Evolutionary conservation across 2,888 invertebrate genomes (phyloP), one percentile per base, ranked within the genome.

Genomic region (Diogma glabrata): DNA sequence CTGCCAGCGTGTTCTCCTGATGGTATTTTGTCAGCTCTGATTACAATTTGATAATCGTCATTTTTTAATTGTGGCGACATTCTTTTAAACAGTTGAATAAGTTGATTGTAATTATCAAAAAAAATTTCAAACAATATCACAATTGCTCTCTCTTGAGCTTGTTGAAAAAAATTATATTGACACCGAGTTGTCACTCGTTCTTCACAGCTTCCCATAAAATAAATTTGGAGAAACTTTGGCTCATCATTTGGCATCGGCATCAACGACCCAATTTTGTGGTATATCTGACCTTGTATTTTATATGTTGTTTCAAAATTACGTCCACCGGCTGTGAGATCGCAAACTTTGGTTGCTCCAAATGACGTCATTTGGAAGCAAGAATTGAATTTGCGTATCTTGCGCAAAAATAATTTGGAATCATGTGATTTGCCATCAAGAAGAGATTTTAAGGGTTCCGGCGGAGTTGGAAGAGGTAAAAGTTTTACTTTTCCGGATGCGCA

Each of bases 11-110:
- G 36, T 36, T 14, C 36, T 3, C 16, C 16, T 16, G 16, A 16
- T 36, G 36, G 36, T 36, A 36, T 9, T 14, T 14, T 36, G 12
- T 22, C 20, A 36, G 14, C 47, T 10, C 45, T 50, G 50, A 28
- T 43, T 28, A 26, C 16, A 10, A 7, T 33, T 33, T 36, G 36
- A 51, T 36, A 36, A 5, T 36, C 17, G 10, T 14, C 4, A 36
- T 36, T 36, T 36, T 17, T 36, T 17, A 36, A 36, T 36, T 36
- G 16, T 36, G 36, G 36, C n/a, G 33, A 33, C 16, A 3, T 16
- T 14, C 33, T n/a, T 33, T 33, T 33, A 33, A 33, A 33, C 16
- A 33, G 16, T 33, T 33, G 33, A 33, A 33, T 2, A 33, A 4
- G 33, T 4, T 33, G 2, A 4, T 33, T 33, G 14, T 33, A 14